These are phyloP conservation scores for Bombus confusus DNA, from an alignment of 1,140 invertebrate genomes.

Conservation along the genomic window DNA sequence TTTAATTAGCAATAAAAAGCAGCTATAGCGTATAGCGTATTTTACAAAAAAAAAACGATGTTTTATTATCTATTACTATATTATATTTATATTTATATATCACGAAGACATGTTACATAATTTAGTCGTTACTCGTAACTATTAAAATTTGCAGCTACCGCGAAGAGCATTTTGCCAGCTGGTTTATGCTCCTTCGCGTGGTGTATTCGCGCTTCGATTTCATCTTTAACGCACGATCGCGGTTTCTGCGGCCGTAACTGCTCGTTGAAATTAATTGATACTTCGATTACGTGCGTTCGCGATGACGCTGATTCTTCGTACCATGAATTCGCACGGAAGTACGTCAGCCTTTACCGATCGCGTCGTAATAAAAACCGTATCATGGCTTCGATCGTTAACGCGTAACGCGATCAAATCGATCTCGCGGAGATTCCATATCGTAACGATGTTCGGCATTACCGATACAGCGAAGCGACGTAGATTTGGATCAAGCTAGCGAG, in stretches of 20 bases:
- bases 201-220: background rate
- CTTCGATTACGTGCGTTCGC: background rate
- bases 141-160: background rate
- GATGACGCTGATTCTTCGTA: background rate
- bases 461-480: background rate
- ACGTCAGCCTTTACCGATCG: background rate
- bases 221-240: background rate
- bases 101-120: too few species aligned
- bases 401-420: background rate
- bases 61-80: too few species aligned
- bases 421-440: background rate
- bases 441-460: background rate
- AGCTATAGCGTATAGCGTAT: background rate
- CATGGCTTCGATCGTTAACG: background rate
- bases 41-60: too few species aligned
- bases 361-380: background rate
- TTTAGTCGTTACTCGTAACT: too few species aligned
- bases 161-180: background rate
- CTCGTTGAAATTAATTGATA: constrained; percentile 20
- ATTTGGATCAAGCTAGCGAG: too few species aligned
- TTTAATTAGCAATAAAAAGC: background rate
- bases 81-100: too few species aligned
- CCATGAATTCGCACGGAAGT: background rate
- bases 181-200: background rate
- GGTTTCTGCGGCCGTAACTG: background rate